These are phyloP conservation scores for Molossus molossus DNA, from an alignment of 2,797 vertebrate species.

Conservation along the genomic window DNA sequence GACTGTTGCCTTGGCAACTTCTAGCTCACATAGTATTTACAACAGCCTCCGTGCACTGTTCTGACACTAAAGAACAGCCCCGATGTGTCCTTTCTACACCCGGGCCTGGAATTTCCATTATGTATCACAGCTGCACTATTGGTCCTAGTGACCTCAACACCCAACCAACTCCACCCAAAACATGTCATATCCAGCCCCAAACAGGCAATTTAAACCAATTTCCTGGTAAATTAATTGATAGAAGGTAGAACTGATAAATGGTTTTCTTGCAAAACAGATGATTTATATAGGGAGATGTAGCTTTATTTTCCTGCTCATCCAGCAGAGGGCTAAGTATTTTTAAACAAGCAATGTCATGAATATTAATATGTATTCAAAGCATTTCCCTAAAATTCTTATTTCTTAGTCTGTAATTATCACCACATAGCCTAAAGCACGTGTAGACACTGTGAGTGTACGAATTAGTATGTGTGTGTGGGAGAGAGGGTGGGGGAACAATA, in stretches of 20 bases:
- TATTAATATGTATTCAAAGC: constrained; percentile 55
- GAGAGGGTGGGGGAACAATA: background rate
- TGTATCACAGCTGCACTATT: background rate
- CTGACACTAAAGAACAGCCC: constrained; percentile 52
- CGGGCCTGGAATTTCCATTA: background rate
- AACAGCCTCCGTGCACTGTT: background rate
- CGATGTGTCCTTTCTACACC: background rate
- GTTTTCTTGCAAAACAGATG: constrained; percentile 27
- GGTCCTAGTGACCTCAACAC: constrained; percentile 36
- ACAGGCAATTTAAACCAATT: constrained; percentile 43
- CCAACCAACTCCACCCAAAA: background rate
- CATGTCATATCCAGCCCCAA: background rate
- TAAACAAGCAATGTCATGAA: constrained; percentile 45
- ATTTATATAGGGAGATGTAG: background rate
- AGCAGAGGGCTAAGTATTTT: constrained; percentile 67
- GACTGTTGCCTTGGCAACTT: constrained; percentile 81
- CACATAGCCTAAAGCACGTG: background rate
- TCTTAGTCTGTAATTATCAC: constrained; percentile 43
- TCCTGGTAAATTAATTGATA: background rate
- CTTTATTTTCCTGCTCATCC: constrained; percentile 40
- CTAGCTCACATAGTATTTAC: constrained; percentile 73
- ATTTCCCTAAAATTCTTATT: constrained; percentile 67
- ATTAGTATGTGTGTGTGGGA: background rate
- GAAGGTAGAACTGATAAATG: background rate
- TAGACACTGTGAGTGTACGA: background rate